A percentile compares a stretch with the other conserved stretches of the same genome.
These are phyloP conservation scores for Spatula versicolor DNA, from an alignment of 2,797 vertebrate species.

Conservation along the genomic window DNA sequence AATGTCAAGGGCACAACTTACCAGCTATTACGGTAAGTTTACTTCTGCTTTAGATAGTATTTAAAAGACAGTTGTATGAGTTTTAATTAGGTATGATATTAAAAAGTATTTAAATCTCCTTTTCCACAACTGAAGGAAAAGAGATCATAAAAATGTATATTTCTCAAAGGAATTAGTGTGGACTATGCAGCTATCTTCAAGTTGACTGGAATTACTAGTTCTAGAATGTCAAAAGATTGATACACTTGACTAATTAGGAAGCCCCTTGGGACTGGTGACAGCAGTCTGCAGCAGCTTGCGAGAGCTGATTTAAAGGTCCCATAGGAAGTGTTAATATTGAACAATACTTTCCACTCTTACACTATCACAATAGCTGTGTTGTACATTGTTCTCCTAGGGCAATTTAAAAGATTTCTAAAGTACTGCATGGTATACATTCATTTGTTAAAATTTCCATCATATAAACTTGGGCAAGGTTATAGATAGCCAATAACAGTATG, in stretches of 20 bases:
- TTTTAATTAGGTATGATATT: conserved; percentile 35
- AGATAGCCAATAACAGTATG: neutral
- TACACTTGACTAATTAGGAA: conserved; percentile 41
- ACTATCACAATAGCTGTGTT: neutral
- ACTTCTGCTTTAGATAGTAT: conserved; percentile 34
- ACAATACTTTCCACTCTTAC: neutral
- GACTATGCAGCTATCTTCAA: neutral
- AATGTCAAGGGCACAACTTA: conserved; percentile 47
- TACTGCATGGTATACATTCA: neutral
- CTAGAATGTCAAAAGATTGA: conserved; percentile 13
- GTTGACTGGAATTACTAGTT: neutral
- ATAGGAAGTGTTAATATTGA: conserved; percentile 1
- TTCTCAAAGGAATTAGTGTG: conserved; percentile 29
- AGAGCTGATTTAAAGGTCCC: neutral
- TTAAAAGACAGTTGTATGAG: neutral
- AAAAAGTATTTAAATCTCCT: conserved; percentile 22
- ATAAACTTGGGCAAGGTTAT: neutral
- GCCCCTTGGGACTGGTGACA: neutral
- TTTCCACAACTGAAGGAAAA: neutral
- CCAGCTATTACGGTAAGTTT: neutral
- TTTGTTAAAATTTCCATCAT: neutral
- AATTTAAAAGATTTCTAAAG: neutral
- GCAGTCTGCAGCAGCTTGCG: neutral
- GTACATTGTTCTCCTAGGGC: neutral
- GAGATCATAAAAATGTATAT: neutral